Conservation (phyloP, 2,888 invertebrate genomes). For the Lepetodrilus schrolli region DNA sequence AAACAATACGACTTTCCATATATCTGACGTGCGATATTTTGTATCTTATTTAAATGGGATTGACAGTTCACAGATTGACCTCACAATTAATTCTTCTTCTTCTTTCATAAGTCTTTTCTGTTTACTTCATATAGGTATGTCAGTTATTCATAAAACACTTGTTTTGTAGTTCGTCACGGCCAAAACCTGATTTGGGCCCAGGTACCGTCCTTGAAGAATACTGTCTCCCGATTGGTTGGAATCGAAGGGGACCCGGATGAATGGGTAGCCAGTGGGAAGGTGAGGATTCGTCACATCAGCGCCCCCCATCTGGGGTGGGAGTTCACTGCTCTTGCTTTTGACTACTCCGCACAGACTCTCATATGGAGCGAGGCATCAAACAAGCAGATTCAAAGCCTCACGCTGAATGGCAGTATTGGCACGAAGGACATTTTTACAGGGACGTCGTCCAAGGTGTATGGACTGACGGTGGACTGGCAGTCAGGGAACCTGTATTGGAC, state of each 20-base stretch:
- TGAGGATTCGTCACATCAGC: conserved; percentile 65
- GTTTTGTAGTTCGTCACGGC: conserved; percentile 64
- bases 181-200: conserved; percentile 70
- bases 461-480: conserved; percentile 70
- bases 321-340: conserved; percentile 65
- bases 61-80: no score
- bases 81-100: no score
- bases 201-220: conserved; percentile 51
- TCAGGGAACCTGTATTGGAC: conserved; percentile 71
- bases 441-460: conserved; percentile 66
- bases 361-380: conserved; percentile 69
- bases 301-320: conserved; percentile 69
- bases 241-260: conserved; percentile 66
- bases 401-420: conserved; percentile 57
- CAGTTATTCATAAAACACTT: no score
- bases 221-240: conserved; percentile 65
- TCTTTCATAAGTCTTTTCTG: no score
- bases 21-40: no score
- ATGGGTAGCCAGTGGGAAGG: conserved; percentile 64
- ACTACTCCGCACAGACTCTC: conserved; percentile 56
- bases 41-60: no score
- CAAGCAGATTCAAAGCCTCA: conserved; percentile 63
- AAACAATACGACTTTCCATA: no score
- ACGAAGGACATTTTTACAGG: conserved; percentile 64
- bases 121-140: no score